These are phyloP conservation scores for Acleris holmiana DNA, from an alignment of 2,888 invertebrate genomes.

Conservation along the genomic window DNA sequence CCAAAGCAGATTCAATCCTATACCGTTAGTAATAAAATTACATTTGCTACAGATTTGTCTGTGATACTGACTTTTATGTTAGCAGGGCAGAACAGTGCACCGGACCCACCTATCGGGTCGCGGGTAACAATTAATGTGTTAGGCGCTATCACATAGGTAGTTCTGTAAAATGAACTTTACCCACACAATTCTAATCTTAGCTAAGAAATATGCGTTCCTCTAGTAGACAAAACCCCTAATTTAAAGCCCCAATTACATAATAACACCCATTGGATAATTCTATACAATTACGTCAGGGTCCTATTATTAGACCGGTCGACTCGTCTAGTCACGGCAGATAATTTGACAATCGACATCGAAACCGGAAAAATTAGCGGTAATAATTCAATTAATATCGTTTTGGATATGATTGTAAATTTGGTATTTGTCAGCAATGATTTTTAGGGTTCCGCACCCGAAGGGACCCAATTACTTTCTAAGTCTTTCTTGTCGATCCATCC, in stretches of 20 bases:
- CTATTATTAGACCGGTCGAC: constrained; percentile 24
- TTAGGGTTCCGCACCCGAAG: background rate
- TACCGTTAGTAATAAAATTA: too few relatives aligned
- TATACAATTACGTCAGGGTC: constrained; percentile 21
- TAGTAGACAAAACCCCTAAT: constrained; percentile 13
- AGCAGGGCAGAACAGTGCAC: too few relatives aligned
- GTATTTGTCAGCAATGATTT: background rate
- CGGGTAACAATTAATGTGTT: too few relatives aligned
- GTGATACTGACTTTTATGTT: too few relatives aligned
- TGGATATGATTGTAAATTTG: background rate
- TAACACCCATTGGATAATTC: constrained; percentile 27
- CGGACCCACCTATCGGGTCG: too few relatives aligned
- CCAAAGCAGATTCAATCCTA: too few relatives aligned
- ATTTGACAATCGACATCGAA: constrained; percentile 21
- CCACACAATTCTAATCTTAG: background rate
- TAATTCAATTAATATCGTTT: constrained; percentile 29
- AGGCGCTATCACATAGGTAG: too few relatives aligned
- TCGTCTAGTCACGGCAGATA: constrained; percentile 24
- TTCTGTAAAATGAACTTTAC: background rate
- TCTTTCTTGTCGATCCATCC: background rate
- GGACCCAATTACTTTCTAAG: background rate
- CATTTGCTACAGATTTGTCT: too few relatives aligned
- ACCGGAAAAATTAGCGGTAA: constrained; percentile 33
- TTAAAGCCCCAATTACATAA: constrained; percentile 27
- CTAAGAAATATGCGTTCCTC: constrained; percentile 2